Evolutionary conservation across 2,888 invertebrate genomes (phyloP).

Genomic region (Tiliacea citrago): DNA sequence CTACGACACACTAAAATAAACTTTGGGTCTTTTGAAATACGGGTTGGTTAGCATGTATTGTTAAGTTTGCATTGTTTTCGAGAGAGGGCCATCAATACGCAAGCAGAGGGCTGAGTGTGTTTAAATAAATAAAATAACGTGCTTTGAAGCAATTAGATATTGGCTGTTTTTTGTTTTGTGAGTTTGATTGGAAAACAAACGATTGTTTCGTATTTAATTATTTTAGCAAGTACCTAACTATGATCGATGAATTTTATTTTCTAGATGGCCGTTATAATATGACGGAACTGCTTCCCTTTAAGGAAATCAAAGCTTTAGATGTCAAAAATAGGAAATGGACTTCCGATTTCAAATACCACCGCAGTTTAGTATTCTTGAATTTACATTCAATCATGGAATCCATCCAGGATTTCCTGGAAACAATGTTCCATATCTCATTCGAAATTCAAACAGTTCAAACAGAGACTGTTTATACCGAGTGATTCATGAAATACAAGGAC

Average conservation of each 20-base stretch:
- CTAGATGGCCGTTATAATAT: too few relatives aligned
- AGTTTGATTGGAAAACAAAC: constrained; percentile 58
- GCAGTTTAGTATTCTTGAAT: background rate
- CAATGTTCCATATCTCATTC: constrained; percentile 23
- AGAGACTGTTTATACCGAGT: constrained; percentile 12
- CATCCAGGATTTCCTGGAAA: background rate
- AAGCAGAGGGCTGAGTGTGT: constrained; percentile 69
- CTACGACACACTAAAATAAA: background rate
- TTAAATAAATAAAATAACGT: constrained; percentile 78
- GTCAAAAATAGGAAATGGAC: background rate
- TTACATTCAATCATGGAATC: background rate
- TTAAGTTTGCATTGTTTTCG: constrained; percentile 28
- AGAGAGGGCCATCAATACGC: constrained; percentile 70
- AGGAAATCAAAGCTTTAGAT: background rate
- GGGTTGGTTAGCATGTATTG: background rate
- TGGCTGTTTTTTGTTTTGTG: constrained; percentile 64
- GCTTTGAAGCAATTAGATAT: constrained; percentile 74
- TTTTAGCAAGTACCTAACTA: constrained; percentile 24
- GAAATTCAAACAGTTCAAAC: constrained; percentile 13
- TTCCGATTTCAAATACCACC: background rate
- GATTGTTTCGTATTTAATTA: constrained; percentile 25
- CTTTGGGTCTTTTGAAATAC: constrained; percentile 8
- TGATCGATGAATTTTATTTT: constrained; percentile 16
- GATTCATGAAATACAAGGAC: constrained; percentile 25
- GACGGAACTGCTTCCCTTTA: too few relatives aligned